A percentile compares a stretch with the other conserved stretches of the same genome.
These are phyloP conservation scores for Keiferia lycopersicella DNA, from an alignment of 2,888 invertebrate species.

Conservation along the genomic window DNA sequence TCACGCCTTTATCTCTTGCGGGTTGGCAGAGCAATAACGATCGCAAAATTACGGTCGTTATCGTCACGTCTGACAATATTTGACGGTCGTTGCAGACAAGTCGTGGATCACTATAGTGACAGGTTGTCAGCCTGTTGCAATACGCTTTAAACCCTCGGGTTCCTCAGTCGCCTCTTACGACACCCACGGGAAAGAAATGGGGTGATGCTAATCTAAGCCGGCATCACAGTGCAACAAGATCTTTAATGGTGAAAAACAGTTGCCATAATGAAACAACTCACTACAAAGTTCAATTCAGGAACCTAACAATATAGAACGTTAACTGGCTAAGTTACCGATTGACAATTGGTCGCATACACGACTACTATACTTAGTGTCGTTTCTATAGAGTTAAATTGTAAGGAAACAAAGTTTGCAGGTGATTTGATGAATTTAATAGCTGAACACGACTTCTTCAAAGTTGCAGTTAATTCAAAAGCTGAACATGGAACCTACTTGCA, in stretches of 20 bases:
- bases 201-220: too few relatives aligned
- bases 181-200: too few relatives aligned
- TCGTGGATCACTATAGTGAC: too few relatives aligned
- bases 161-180: too few relatives aligned
- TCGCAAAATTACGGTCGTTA: too few relatives aligned
- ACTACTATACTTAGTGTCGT: constrained; percentile 50
- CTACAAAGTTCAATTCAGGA: constrained; percentile 39
- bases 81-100: too few relatives aligned
- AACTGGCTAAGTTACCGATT: constrained; percentile 62
- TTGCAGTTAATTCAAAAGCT: constrained; percentile 1
- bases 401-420: background rate
- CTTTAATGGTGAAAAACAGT: background rate
- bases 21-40: too few relatives aligned
- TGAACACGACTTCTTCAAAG: background rate
- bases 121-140: too few relatives aligned
- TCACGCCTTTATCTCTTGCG: too few relatives aligned
- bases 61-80: too few relatives aligned
- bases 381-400: constrained; percentile 39
- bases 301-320: constrained; percentile 58
- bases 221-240: constrained; percentile 7
- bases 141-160: too few relatives aligned
- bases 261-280: constrained; percentile 24
- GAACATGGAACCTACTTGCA: background rate
- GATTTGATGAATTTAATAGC: constrained; percentile 2
- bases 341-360: constrained; percentile 59